Percentiles rank a stretch among this genome's conserved stretches.
These are phyloP conservation scores for Hymenopus coronatus DNA, from an alignment of 2,888 invertebrate genomes.

Conservation along the genomic window DNA sequence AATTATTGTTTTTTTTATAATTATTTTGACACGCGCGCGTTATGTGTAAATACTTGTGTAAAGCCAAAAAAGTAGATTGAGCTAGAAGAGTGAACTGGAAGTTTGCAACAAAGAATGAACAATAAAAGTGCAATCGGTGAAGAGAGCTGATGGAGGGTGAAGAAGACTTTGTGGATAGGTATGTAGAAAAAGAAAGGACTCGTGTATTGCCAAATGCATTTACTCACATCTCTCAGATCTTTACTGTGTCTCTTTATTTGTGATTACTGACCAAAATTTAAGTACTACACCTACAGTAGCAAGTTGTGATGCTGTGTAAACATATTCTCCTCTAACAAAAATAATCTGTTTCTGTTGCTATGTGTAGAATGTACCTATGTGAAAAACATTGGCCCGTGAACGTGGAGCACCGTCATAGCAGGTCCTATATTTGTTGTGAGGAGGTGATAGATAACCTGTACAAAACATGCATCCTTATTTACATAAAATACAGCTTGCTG, in stretches of 20 bases:
- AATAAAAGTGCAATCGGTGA: constrained; percentile 11
- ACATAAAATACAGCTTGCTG: constrained; percentile 24
- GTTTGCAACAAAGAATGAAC: background rate
- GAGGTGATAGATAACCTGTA: constrained; percentile 24
- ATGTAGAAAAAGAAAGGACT: constrained; percentile 6
- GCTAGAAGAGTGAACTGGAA: constrained; percentile 5
- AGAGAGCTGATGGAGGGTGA: constrained; percentile 19
- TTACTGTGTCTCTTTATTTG: constrained; percentile 11
- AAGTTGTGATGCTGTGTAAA: constrained; percentile 22
- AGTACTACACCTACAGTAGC: constrained; percentile 13
- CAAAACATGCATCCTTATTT: constrained; percentile 16
- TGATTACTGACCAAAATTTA: constrained; percentile 21
- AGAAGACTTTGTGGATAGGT: constrained; percentile 21
- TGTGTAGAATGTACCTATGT: background rate
- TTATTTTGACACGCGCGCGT: background rate
- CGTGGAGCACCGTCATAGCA: constrained; percentile 14
- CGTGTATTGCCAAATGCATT: constrained; percentile 19
- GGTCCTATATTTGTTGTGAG: constrained; percentile 37
- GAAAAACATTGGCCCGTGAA: background rate
- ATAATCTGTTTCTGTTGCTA: constrained; percentile 1
- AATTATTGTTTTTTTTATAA: background rate
- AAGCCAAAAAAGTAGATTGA: background rate
- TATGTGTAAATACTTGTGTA: background rate
- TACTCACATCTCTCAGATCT: constrained; percentile 16
- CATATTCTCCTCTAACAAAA: constrained; percentile 7